Evolutionary conservation across 2,888 invertebrate genomes (phyloP).

Genomic region (Philereme transversata): DNA sequence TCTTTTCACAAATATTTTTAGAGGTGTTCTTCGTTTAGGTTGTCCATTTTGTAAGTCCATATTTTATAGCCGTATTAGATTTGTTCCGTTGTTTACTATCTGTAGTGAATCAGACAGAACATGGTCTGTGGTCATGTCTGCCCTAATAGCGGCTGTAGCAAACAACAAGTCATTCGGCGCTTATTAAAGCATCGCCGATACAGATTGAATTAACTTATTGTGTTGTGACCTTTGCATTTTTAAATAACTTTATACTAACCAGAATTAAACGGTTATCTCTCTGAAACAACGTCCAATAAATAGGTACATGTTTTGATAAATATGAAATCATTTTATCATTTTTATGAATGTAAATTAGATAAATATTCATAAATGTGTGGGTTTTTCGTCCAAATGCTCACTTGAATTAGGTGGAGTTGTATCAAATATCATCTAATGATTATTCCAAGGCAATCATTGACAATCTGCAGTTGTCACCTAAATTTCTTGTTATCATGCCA

Average conservation of each 20-base stretch:
- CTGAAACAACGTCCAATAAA: too few species aligned
- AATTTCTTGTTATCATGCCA: too few species aligned
- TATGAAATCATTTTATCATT: too few species aligned
- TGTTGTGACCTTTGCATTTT: slow-evolving; percentile 47
- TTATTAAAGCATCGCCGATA: slow-evolving; percentile 71
- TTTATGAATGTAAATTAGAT: too few species aligned
- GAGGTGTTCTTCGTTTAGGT: not conserved
- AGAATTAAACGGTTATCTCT: not conserved
- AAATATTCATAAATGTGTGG: too few species aligned
- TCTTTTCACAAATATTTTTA: too few species aligned
- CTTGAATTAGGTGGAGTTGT: slow-evolving; percentile 51
- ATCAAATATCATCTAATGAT: slow-evolving; percentile 53
- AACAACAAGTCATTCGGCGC: slow-evolving; percentile 72
- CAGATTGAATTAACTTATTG: slow-evolving; percentile 77
- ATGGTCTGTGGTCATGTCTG: slow-evolving; percentile 56
- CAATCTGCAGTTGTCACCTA: too few species aligned
- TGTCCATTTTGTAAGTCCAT: slow-evolving; percentile 5
- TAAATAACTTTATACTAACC: slow-evolving; percentile 13
- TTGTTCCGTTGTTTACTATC: slow-evolving; percentile 32
- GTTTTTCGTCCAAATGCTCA: too few species aligned
- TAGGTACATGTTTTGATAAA: too few species aligned
- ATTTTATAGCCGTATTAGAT: slow-evolving; percentile 17
- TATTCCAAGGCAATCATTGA: too few species aligned
- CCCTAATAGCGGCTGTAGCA: slow-evolving; percentile 51
- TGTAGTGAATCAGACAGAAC: slow-evolving; percentile 46